These are phyloP conservation scores for Oscheius sp. DNA, from an alignment of 2,888 invertebrate species.

Conservation along the genomic window DNA sequence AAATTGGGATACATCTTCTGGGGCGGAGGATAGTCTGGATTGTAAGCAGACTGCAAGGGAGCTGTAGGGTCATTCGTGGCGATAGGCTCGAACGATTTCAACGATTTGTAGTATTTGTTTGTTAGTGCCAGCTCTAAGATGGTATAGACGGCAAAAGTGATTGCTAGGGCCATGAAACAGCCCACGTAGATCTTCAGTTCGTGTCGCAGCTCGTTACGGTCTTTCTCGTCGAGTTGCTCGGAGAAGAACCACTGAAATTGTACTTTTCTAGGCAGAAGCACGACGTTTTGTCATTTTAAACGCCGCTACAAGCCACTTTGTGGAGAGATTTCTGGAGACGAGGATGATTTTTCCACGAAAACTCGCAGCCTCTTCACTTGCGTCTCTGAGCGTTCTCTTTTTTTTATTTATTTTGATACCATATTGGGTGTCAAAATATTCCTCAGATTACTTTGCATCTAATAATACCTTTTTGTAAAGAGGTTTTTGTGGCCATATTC, in stretches of 20 bases:
- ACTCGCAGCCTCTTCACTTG: too few species aligned
- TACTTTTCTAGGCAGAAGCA: not conserved
- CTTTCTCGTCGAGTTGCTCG: constrained; percentile 41
- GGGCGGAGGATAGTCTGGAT: constrained; percentile 24
- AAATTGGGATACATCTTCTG: constrained; percentile 33
- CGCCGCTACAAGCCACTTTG: too few species aligned
- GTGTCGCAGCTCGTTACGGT: constrained; percentile 44
- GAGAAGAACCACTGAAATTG: constrained; percentile 52
- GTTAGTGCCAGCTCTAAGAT: constrained; percentile 51
- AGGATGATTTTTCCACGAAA: too few species aligned
- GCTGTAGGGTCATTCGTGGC: constrained; percentile 29
- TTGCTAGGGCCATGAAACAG: constrained; percentile 43
- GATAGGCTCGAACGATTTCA: constrained; percentile 44
- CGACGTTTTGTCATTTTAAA: too few species aligned
- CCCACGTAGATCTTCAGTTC: constrained; percentile 51
- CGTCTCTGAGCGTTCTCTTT: too few species aligned
- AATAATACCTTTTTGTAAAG: too few species aligned
- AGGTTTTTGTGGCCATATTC: too few species aligned
- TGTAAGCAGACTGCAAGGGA: constrained; percentile 32
- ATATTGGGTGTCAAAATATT: too few species aligned
- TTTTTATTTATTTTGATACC: too few species aligned
- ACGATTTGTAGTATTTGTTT: constrained; percentile 51
- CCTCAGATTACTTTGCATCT: too few species aligned
- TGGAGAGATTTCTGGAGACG: too few species aligned
- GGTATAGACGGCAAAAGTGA: constrained; percentile 47